A percentile compares a stretch with the other conserved stretches of the same genome.
These are phyloP conservation scores for Archips crataeganus DNA, from an alignment of 2,888 invertebrate species.

Conservation along the genomic window DNA sequence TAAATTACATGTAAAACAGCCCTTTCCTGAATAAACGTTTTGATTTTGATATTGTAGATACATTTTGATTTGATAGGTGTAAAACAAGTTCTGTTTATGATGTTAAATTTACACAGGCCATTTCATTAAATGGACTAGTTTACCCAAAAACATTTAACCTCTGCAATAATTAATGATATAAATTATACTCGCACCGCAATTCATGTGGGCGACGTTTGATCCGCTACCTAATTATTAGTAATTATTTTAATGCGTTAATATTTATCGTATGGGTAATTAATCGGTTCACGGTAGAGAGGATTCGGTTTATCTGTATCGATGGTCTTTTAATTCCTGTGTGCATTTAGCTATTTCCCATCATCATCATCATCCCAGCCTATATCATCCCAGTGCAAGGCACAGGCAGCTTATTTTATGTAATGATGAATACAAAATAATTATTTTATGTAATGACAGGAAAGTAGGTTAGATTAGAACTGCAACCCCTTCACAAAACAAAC, in stretches of 20 bases:
- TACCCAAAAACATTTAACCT: slow-evolving; percentile 1
- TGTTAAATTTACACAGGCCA: not conserved
- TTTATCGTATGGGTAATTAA: not conserved
- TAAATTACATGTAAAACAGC: too few species aligned
- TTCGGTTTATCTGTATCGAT: not conserved
- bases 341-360: too few species aligned
- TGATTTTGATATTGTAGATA: too few species aligned
- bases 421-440: too few species aligned
- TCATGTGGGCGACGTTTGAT: slow-evolving; percentile 3
- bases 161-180: slow-evolving; percentile 10
- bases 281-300: not conserved
- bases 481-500: too few species aligned
- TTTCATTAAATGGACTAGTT: not conserved
- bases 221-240: slow-evolving; percentile 15
- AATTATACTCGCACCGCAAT: not conserved
- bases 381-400: too few species aligned
- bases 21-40: too few species aligned
- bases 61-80: not conserved
- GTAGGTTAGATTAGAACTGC: too few species aligned
- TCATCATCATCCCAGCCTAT: too few species aligned
- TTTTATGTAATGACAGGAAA: too few species aligned
- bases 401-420: too few species aligned
- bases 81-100: not conserved
- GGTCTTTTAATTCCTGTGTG: not conserved
- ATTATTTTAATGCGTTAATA: slow-evolving; percentile 2